phyloP scores from a whole-genome alignment of 1,140 invertebrate genomes.

The Pollicipes pollicipes region DNA sequence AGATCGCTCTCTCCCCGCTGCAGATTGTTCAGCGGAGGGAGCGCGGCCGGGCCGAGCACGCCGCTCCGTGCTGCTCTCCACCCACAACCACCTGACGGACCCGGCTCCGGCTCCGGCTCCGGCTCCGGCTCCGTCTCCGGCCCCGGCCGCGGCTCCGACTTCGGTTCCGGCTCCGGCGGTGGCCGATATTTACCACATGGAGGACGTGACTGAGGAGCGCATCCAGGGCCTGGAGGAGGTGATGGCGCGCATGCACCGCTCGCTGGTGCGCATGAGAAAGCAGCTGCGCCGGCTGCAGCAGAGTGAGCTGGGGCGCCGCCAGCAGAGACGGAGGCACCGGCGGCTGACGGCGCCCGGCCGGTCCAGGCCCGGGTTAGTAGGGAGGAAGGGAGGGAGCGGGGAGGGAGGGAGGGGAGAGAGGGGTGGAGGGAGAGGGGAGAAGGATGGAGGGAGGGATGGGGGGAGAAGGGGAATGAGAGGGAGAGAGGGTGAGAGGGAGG shows the following conservation, averaged over 20 bases:
- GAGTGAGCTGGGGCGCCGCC: too few relatives aligned
- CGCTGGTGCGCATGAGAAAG: neutral
- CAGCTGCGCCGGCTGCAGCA: neutral
- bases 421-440: neutral
- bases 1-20: neutral
- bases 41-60: neutral
- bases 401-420: too few relatives aligned
- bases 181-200: constrained; percentile 6
- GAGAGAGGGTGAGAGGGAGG: too few relatives aligned
- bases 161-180: neutral
- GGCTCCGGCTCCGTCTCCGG: neutral
- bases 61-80: constrained; percentile 4
- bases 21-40: constrained; percentile 3
- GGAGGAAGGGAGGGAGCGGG: too few relatives aligned
- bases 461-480: too few relatives aligned
- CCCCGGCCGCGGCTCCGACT: neutral
- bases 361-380: too few relatives aligned
- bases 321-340: neutral
- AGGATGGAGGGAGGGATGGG: neutral
- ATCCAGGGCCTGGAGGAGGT: constrained; percentile 18
- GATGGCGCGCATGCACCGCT: constrained; percentile 11
- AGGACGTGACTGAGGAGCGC: constrained; percentile 17
- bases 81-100: constrained; percentile 4
- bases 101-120: neutral
- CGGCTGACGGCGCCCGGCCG: neutral